phyloP scores from a whole-genome alignment of 1,140 invertebrate species.

The Drosophila pachea region DNA sequence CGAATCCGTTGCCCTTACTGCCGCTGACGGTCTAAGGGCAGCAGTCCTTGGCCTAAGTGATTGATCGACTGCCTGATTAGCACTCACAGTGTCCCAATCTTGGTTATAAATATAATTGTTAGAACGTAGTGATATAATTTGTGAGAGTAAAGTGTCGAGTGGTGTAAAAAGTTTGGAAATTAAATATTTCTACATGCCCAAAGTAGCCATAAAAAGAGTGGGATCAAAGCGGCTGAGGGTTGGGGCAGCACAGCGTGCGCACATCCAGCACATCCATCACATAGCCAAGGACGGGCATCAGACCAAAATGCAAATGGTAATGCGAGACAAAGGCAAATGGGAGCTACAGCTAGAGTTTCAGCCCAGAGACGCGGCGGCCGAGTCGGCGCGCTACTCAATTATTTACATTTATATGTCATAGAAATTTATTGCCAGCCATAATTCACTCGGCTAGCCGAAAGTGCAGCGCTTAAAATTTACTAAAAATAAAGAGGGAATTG shows the following conservation, averaged over 20 bases:
- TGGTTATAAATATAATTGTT: slow-evolving; percentile 2
- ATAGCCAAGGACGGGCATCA: slow-evolving; percentile 18
- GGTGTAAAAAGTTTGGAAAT: slow-evolving; percentile 52
- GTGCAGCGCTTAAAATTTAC: slow-evolving; percentile 70
- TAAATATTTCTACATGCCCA: slow-evolving; percentile 54
- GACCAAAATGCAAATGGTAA: slow-evolving; percentile 19
- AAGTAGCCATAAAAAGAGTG: slow-evolving; percentile 64
- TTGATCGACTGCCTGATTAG: background rate
- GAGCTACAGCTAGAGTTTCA: background rate
- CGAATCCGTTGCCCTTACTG: slow-evolving; percentile 32
- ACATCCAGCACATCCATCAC: slow-evolving; percentile 31
- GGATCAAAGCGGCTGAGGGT: slow-evolving; percentile 33
- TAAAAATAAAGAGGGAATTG: slow-evolving; percentile 36
- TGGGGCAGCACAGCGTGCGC: too few relatives aligned
- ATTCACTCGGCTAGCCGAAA: slow-evolving; percentile 67
- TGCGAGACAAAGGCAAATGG: background rate
- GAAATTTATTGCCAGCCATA: slow-evolving; percentile 72
- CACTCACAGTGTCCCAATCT: background rate
- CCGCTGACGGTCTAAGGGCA: slow-evolving; percentile 34
- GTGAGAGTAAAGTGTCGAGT: slow-evolving; percentile 25
- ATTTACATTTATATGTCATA: slow-evolving; percentile 78
- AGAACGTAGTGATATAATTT: slow-evolving; percentile 13
- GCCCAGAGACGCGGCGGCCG: slow-evolving; percentile 12
- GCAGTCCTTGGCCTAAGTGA: background rate
- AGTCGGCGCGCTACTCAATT: slow-evolving; percentile 59